Conservation (phyloP, 2,888 invertebrate species). For the Liodrosophila aerea region DNA sequence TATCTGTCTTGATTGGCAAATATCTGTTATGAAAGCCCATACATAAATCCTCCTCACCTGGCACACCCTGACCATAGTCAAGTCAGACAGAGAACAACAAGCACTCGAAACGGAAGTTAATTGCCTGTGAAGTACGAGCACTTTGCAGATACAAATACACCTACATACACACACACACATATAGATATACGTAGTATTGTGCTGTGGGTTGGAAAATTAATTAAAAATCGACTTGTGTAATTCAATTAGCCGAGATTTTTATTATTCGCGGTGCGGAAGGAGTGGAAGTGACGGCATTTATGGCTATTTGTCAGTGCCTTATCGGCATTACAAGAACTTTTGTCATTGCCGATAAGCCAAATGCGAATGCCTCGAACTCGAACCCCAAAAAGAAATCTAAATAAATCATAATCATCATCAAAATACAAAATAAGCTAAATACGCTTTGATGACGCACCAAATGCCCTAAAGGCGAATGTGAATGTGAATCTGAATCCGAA, state of each 20-base stretch:
- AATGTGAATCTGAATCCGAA: not conserved
- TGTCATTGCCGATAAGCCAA: slow-evolving; percentile 39
- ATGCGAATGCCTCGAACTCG: not conserved
- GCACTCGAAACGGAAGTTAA: slow-evolving; percentile 49
- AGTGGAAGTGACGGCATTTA: not conserved
- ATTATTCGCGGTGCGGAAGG: not conserved
- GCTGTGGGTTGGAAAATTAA: slow-evolving; percentile 26
- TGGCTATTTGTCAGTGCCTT: slow-evolving; percentile 3
- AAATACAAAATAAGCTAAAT: slow-evolving; percentile 8
- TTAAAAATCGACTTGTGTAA: slow-evolving; percentile 35
- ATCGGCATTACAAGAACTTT: slow-evolving; percentile 37
- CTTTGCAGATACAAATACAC: slow-evolving; percentile 6
- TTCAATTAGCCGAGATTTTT: slow-evolving; percentile 28
- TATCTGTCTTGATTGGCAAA: too few species aligned
- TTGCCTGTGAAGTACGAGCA: slow-evolving; percentile 30
- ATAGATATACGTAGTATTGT: slow-evolving; percentile 1
- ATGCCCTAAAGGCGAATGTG: not conserved
- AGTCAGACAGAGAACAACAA: slow-evolving; percentile 1
- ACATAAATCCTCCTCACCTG: too few species aligned
- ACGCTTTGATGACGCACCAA: slow-evolving; percentile 32
- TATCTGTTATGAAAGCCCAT: too few species aligned
- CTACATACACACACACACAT: too few species aligned
- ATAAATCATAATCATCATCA: slow-evolving; percentile 17
- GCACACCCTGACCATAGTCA: too few species aligned
- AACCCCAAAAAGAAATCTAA: not conserved